phyloP scores from a whole-genome alignment of 2,113 vertebrate species.

The Dromaius novaehollandiae region DNA sequence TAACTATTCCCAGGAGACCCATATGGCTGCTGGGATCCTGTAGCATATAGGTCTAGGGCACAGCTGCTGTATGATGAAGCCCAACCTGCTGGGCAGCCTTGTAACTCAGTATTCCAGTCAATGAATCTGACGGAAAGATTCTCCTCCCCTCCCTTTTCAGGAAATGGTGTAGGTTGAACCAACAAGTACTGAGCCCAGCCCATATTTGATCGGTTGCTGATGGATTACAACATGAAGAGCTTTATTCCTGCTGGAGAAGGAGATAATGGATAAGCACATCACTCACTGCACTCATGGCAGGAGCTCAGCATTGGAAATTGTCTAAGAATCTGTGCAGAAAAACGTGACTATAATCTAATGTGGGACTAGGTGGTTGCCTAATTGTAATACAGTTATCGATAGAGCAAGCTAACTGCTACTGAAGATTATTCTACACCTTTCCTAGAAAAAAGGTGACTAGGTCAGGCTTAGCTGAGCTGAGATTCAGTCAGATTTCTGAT shows the following conservation, averaged over 20 bases:
- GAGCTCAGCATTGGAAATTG: not conserved
- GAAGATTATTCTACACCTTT: not conserved
- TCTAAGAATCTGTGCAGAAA: not conserved
- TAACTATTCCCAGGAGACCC: not conserved
- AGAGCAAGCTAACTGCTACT: not conserved
- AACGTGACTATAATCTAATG: fast-evolving
- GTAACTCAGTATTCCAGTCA: not conserved
- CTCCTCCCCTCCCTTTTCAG: not conserved
- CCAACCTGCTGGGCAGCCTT: not conserved
- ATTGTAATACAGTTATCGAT: not conserved
- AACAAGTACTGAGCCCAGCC: not conserved
- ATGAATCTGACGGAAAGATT: not conserved
- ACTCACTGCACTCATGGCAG: not conserved
- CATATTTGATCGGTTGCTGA: not conserved
- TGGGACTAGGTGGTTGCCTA: not conserved
- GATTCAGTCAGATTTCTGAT: not conserved
- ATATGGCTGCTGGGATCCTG: not conserved
- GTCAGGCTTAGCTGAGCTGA: not conserved
- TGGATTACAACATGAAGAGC: not conserved
- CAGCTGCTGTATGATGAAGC: fast-evolving
- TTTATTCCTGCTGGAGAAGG: not conserved
- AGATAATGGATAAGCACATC: not conserved
- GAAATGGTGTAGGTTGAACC: not conserved
- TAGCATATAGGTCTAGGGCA: fast-evolving
- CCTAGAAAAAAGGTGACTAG: not conserved